phyloP scores from a whole-genome alignment of 2,888 invertebrate genomes.

The Ctenicera cuprea region DNA sequence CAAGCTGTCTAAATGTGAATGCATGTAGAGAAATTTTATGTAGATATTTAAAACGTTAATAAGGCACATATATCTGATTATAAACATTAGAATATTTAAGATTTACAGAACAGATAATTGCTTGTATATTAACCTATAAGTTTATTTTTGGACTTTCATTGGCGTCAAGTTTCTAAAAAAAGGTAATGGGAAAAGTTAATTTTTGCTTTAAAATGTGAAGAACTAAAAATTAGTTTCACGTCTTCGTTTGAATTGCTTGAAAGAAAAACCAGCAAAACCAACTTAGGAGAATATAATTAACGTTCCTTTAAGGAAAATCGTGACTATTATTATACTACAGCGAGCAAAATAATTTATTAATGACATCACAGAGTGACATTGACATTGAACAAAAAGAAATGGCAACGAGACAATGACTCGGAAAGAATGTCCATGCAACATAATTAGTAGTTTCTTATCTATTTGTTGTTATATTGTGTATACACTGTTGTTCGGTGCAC shows the following conservation, averaged over 20 bases:
- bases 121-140: no score
- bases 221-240: no score
- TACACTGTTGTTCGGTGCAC: conserved; percentile 20
- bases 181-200: no score
- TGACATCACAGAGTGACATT: conserved; percentile 49
- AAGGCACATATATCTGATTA: no score
- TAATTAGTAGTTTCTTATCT: conserved; percentile 50
- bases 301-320: conserved; percentile 53
- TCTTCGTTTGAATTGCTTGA: neutral
- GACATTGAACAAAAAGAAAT: conserved; percentile 51
- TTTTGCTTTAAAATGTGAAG: no score
- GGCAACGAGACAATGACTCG: conserved; percentile 53
- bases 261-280: conserved; percentile 3
- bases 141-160: no score
- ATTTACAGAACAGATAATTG: no score
- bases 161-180: no score
- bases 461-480: conserved; percentile 45
- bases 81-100: no score
- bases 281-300: conserved; percentile 41
- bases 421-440: conserved; percentile 47
- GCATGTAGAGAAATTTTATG: no score
- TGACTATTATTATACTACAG: conserved; percentile 49
- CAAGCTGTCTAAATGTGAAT: no score
- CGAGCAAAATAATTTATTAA: conserved; percentile 52
- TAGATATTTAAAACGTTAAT: no score